phyloP scores from a whole-genome alignment of 2,888 invertebrate species.

The Drosophila leonis region DNA sequence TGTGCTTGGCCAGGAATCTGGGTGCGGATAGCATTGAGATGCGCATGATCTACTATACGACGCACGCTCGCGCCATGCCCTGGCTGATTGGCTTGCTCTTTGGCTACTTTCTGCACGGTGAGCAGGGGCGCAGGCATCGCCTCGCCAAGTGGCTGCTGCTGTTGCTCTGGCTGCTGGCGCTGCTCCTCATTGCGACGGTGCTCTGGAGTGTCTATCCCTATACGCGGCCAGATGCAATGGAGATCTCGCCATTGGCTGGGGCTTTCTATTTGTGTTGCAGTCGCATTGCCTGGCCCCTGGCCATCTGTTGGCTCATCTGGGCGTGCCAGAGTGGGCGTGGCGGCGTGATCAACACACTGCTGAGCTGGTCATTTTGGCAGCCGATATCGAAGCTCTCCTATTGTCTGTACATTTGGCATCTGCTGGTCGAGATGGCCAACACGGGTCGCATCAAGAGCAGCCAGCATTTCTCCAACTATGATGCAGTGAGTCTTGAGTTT shows the following conservation, averaged over 20 bases:
- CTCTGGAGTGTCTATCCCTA: slow-evolving; percentile 71
- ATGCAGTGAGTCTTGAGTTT: slow-evolving; percentile 59
- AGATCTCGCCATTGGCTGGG: slow-evolving; percentile 43
- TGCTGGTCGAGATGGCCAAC: slow-evolving; percentile 67
- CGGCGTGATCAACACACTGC: slow-evolving; percentile 72
- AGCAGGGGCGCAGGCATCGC: slow-evolving; percentile 37
- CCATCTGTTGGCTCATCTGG: slow-evolving; percentile 81
- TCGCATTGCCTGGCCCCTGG: slow-evolving; percentile 82
- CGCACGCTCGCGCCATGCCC: slow-evolving; percentile 72
- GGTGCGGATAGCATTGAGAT: slow-evolving; percentile 43
- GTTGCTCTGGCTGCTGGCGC: slow-evolving; percentile 66
- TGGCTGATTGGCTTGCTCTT: slow-evolving; percentile 79
- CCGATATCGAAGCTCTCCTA: slow-evolving; percentile 80
- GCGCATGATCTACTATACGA: slow-evolving; percentile 64
- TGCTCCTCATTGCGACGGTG: slow-evolving; percentile 48
- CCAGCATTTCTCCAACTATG: slow-evolving; percentile 76
- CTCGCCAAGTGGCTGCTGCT: slow-evolving; percentile 25
- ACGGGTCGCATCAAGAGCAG: slow-evolving; percentile 62
- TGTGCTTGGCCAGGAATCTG: slow-evolving; percentile 28
- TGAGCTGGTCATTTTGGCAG: slow-evolving; percentile 81
- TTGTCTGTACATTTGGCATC: slow-evolving; percentile 80
- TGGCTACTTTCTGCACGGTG: slow-evolving; percentile 71
- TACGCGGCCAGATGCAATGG: slow-evolving; percentile 26
- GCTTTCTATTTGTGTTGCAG: slow-evolving; percentile 57
- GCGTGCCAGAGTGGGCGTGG: slow-evolving; percentile 79